These are phyloP conservation scores for Hassar affinis DNA, from an alignment of 2,113 vertebrate genomes.

Conservation along the genomic window DNA sequence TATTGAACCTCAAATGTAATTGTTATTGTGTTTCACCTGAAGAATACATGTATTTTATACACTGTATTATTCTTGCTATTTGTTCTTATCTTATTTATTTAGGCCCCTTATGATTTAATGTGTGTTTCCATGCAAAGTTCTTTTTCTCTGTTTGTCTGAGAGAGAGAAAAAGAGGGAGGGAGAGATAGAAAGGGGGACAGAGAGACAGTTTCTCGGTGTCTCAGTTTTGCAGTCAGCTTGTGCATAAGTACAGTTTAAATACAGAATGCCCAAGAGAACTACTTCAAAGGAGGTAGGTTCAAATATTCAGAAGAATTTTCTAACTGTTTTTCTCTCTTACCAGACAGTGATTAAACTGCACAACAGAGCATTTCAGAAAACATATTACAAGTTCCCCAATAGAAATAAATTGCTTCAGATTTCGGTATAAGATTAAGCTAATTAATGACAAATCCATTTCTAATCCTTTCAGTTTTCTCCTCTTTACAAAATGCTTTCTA, in stretches of 20 bases:
- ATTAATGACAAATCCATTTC: too few relatives aligned
- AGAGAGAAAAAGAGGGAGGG: neutral
- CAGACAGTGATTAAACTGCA: neutral
- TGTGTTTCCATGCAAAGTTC: neutral
- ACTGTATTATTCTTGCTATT: too few relatives aligned
- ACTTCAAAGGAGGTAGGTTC: slow-evolving; percentile 44
- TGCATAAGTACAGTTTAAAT: slow-evolving; percentile 4
- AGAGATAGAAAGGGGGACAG: neutral
- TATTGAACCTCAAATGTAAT: neutral
- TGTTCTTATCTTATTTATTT: neutral
- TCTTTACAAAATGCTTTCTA: neutral
- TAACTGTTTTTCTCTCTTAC: neutral
- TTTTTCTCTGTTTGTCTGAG: neutral
- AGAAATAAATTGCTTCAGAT: too few relatives aligned
- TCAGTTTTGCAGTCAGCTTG: slow-evolving; percentile 12
- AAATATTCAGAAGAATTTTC: neutral
- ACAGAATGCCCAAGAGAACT: slow-evolving; percentile 49
- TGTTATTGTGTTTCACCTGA: neutral
- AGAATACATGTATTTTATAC: neutral
- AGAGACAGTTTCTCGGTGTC: neutral
- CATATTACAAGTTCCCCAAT: too few relatives aligned
- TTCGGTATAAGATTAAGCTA: too few relatives aligned
- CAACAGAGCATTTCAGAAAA: neutral
- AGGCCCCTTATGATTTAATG: neutral
- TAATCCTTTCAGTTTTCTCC: too few relatives aligned